These are phyloP conservation scores for Eptatretus atami DNA, from an alignment of 2,797 vertebrate genomes.

Conservation along the genomic window DNA sequence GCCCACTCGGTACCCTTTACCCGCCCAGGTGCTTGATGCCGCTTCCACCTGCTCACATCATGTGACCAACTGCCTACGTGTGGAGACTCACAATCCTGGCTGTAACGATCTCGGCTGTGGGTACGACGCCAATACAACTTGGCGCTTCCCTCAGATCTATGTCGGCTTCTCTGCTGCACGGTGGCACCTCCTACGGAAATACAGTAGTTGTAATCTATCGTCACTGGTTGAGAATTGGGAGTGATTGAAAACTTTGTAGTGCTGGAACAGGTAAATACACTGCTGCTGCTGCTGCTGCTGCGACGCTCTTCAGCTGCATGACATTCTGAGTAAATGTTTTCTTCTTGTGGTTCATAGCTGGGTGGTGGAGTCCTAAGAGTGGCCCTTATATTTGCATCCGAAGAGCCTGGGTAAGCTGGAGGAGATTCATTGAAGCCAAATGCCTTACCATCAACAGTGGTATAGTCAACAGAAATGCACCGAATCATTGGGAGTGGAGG, in stretches of 20 bases:
- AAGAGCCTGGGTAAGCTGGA: neutral
- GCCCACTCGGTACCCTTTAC: too few relatives aligned
- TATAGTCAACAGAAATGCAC: neutral
- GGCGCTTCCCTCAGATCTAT: too few relatives aligned
- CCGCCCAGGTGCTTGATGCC: too few relatives aligned
- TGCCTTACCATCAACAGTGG: neutral
- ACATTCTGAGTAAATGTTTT: slow-evolving; percentile 1
- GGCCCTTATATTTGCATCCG: neutral
- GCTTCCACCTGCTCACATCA: too few relatives aligned
- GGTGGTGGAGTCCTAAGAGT: neutral
- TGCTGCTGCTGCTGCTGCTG: neutral
- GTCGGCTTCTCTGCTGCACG: neutral
- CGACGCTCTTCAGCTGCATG: neutral
- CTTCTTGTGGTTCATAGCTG: neutral
- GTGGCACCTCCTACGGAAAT: neutral
- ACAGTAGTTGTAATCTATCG: neutral
- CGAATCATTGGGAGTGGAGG: neutral
- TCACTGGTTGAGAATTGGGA: neutral
- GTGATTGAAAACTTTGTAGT: neutral
- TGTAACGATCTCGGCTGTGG: too few relatives aligned
- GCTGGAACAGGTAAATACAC: too few relatives aligned
- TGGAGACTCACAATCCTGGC: too few relatives aligned
- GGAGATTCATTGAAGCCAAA: neutral
- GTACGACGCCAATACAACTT: too few relatives aligned
- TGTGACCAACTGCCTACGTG: too few relatives aligned